Conservation (phyloP, 2,797 vertebrate genomes). For the Cirrhinus mrigala region DNA sequence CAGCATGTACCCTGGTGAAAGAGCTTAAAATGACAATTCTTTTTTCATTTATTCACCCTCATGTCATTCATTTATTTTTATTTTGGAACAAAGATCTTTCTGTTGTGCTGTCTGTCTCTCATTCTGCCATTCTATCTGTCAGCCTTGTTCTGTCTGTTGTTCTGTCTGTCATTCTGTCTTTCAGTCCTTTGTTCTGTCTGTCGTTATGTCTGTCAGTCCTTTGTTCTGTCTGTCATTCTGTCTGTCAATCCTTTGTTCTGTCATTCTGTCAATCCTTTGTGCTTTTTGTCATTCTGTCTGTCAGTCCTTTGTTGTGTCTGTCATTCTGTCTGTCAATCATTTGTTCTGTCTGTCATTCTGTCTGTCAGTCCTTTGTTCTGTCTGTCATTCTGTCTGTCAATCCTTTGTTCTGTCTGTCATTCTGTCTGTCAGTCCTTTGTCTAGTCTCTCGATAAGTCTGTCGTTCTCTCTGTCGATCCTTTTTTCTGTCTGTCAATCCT, state of each 20-base stretch:
- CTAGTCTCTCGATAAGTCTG: neutral
- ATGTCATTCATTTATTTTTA: neutral
- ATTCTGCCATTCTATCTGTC: neutral
- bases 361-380: too few species aligned
- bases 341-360: too few species aligned
- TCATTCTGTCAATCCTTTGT: neutral
- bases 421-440: too few species aligned
- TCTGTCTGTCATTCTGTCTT: too few species aligned
- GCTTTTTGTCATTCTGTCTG: slow-evolving; percentile 48
- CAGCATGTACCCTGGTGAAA: neutral
- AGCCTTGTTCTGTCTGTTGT: too few species aligned
- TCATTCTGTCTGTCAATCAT: too few species aligned
- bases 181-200: neutral
- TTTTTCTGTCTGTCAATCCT: fast-evolving
- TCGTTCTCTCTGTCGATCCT: neutral
- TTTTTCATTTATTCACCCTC: neutral
- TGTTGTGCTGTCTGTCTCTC: neutral
- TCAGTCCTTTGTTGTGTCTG: slow-evolving; percentile 39
- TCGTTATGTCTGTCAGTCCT: neutral
- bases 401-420: neutral
- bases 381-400: neutral
- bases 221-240: neutral
- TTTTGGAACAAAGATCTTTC: neutral
- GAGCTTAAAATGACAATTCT: neutral
- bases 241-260: neutral